These are phyloP conservation scores for Bubalus kerabau DNA, from an alignment of 2,113 vertebrate genomes.

Conservation along the genomic window DNA sequence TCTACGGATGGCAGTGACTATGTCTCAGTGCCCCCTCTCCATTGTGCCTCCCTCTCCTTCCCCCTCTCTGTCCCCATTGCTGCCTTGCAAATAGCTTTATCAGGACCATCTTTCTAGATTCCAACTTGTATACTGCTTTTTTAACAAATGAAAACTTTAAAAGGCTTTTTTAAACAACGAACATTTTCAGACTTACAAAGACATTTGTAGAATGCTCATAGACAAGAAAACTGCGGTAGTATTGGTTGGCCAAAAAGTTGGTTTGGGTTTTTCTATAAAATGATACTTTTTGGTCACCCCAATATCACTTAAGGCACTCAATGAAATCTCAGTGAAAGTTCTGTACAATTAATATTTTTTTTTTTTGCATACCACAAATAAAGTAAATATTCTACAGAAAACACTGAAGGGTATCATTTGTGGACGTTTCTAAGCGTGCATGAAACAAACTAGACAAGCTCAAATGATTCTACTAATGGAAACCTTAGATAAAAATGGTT, in stretches of 20 bases:
- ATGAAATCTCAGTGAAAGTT: not conserved
- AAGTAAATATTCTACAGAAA: not conserved
- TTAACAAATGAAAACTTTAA: not conserved
- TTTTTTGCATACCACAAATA: not conserved
- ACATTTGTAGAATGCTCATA: not conserved
- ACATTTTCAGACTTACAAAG: not conserved
- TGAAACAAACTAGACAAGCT: not conserved
- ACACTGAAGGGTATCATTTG: not conserved
- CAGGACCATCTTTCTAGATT: not conserved
- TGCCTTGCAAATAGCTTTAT: not conserved
- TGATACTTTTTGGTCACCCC: not conserved
- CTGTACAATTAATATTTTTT: not conserved
- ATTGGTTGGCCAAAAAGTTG: not conserved
- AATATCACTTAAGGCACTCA: not conserved
- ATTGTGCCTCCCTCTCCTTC: not conserved
- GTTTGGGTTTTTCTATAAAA: not conserved
- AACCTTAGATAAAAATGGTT: not conserved
- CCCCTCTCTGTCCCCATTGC: accelerated
- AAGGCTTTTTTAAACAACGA: not conserved
- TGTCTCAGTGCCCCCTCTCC: not conserved
- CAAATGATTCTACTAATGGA: conserved; percentile 14
- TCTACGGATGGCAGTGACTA: not conserved
- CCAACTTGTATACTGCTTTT: not conserved
- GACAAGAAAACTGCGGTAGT: not conserved
- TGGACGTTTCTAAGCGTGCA: not conserved